Evolutionary conservation across 2,888 invertebrate genomes (phyloP).

Genomic region (Brachynemurus nebulosus): DNA sequence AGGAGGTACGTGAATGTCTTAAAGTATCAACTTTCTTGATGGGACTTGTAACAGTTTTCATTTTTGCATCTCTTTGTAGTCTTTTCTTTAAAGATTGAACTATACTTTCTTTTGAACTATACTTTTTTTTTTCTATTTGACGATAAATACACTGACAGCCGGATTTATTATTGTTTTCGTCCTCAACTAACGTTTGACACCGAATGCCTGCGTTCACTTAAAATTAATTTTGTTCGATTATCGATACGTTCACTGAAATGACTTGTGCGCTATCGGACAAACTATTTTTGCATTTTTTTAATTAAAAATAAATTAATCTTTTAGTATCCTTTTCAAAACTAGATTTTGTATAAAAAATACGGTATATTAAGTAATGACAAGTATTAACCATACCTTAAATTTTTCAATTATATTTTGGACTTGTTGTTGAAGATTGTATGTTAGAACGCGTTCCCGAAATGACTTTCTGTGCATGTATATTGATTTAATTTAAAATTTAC

Average conservation of each 20-base stretch:
- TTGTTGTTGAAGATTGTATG: neutral
- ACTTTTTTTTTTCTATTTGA: slow-evolving; percentile 12
- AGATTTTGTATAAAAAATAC: neutral
- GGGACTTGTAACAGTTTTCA: too few relatives aligned
- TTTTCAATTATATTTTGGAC: neutral
- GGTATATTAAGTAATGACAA: too few relatives aligned
- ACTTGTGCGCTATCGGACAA: neutral
- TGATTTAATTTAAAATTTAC: neutral
- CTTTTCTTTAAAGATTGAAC: too few relatives aligned
- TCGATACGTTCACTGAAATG: too few relatives aligned
- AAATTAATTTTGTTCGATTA: neutral
- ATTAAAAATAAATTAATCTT: neutral
- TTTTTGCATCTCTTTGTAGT: too few relatives aligned
- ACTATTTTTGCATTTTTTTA: neutral
- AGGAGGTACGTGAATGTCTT: too few relatives aligned
- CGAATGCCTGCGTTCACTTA: slow-evolving; percentile 5
- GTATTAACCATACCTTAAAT: too few relatives aligned
- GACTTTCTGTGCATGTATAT: neutral
- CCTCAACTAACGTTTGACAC: neutral
- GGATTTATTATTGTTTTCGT: neutral
- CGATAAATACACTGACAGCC: neutral
- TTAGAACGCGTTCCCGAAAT: neutral
- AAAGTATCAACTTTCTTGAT: too few relatives aligned
- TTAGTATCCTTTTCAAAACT: neutral
- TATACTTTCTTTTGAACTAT: too few relatives aligned